Conservation (phyloP, 2,113 vertebrate genomes). For the Chiloscyllium plagiosum region DNA sequence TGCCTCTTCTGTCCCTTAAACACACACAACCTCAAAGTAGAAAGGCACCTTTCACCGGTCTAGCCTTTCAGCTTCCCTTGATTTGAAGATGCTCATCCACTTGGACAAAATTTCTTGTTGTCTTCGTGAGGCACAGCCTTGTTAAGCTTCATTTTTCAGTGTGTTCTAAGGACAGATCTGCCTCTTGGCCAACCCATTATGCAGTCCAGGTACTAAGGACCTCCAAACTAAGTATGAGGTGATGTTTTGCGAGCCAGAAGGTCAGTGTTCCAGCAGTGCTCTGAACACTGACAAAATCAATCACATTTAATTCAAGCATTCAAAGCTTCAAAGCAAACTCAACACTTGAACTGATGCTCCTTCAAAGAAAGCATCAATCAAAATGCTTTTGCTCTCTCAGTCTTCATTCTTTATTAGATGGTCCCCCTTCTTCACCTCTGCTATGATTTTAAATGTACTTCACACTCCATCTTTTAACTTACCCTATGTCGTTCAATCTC, state of each 20-base stretch:
- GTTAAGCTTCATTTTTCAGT: not conserved
- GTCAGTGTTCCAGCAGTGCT: not conserved
- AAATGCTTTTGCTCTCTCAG: not conserved
- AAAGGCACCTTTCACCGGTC: not conserved
- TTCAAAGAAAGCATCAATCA: slow-evolving; percentile 7
- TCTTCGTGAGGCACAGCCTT: not conserved
- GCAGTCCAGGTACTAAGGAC: not conserved
- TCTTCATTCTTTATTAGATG: not conserved
- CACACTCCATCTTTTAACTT: not conserved
- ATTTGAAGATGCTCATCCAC: not conserved
- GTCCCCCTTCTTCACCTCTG: not conserved
- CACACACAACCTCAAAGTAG: not conserved
- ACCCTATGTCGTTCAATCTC: not conserved
- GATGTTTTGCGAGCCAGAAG: not conserved
- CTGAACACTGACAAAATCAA: not conserved
- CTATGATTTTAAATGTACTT: slow-evolving; percentile 9
- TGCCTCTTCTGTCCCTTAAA: not conserved
- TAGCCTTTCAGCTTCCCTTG: not conserved
- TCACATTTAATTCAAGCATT: not conserved
- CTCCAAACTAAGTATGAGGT: not conserved
- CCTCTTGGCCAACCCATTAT: not conserved
- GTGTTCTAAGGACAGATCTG: not conserved
- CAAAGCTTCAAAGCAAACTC: not conserved
- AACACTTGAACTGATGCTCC: not conserved
- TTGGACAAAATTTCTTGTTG: not conserved